phyloP scores from a whole-genome alignment of 2,797 vertebrate genomes.

The Loris lydekkerianus region DNA sequence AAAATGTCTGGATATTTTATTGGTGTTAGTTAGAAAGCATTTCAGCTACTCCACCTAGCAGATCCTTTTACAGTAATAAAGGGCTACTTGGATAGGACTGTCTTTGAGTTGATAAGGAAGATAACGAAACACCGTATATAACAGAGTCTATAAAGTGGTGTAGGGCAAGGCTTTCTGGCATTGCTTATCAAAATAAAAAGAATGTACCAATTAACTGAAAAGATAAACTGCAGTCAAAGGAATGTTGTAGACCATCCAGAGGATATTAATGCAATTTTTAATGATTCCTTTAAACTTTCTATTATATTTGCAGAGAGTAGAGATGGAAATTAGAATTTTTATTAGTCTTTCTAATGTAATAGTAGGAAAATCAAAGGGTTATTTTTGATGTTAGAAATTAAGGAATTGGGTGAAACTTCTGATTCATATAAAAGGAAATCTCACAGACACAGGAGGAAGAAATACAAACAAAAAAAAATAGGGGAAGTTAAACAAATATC shows the following conservation, averaged over 20 bases:
- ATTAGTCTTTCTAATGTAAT: conserved; percentile 73
- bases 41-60: conserved; percentile 33
- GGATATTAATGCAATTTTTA: conserved; percentile 72
- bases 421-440: conserved; percentile 66
- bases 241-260: conserved; percentile 54
- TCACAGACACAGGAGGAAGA: conserved; percentile 39
- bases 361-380: conserved; percentile 74
- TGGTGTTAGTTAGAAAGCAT: conserved; percentile 66
- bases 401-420: conserved; percentile 74
- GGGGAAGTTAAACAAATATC: conserved; percentile 1
- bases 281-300: conserved; percentile 81
- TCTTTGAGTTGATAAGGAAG: conserved; percentile 76
- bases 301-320: conserved; percentile 73
- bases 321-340: conserved; percentile 78
- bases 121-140: conserved; percentile 64
- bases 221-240: conserved; percentile 75
- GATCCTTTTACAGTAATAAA: conserved; percentile 58
- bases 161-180: conserved; percentile 49
- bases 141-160: background rate
- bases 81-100: conserved; percentile 58
- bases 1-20: conserved; percentile 62
- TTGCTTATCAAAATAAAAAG: conserved; percentile 76
- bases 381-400: conserved; percentile 71
- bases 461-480: background rate
- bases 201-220: conserved; percentile 76